phyloP scores from a whole-genome alignment of 2,888 invertebrate genomes.

The Dinocampus coccinellae region DNA sequence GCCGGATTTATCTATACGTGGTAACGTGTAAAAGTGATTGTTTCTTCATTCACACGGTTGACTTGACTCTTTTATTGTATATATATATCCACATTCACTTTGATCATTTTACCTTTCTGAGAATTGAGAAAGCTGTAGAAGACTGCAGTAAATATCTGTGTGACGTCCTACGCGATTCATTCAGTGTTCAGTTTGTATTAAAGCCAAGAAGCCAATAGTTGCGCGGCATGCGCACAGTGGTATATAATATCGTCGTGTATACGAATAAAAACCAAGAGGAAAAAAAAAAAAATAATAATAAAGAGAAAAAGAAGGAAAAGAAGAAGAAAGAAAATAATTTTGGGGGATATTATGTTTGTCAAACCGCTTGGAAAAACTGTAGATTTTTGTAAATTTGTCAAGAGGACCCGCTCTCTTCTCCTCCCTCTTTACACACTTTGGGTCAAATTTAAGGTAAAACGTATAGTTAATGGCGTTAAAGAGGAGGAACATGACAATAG shows the following conservation, averaged over 20 bases:
- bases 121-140: constrained; percentile 2
- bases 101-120: constrained; percentile 6
- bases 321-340: constrained; percentile 14
- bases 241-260: constrained; percentile 7
- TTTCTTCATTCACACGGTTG: constrained; percentile 14
- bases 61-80: constrained; percentile 11
- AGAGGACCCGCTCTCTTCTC: constrained; percentile 63
- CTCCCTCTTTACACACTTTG: too few species aligned
- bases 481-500: constrained; percentile 59
- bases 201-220: constrained; percentile 12
- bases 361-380: constrained; percentile 52
- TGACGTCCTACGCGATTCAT: constrained; percentile 16
- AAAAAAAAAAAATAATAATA: too few species aligned
- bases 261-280: constrained; percentile 1
- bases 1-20: neutral
- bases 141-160: constrained; percentile 6
- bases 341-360: constrained; percentile 47
- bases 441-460: constrained; percentile 67
- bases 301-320: constrained; percentile 1
- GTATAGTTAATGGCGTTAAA: constrained; percentile 66
- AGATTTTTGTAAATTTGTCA: constrained; percentile 66
- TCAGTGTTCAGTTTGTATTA: constrained; percentile 17
- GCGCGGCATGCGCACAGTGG: neutral
- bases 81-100: neutral
- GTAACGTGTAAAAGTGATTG: constrained; percentile 3